Evolutionary conservation across 2,888 invertebrate genomes (phyloP), one percentile per base, ranked within the genome.

Genomic region (Eupeodes latifasciatus): DNA sequence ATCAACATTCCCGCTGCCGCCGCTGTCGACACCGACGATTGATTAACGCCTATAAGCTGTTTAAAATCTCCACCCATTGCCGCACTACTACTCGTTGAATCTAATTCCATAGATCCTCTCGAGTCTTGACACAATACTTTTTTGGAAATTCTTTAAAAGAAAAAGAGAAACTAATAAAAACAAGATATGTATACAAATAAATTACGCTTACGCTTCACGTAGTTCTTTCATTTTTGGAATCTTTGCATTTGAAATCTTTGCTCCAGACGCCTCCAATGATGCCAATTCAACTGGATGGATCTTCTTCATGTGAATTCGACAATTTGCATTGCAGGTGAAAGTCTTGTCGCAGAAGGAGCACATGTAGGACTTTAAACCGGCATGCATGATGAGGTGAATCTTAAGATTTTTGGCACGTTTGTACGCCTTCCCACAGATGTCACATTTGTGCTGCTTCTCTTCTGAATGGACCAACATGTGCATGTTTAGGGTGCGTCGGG

Each of bases 401-500:
- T 71, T 71, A 6, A 71, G 19, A 40, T 40, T 40, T 71, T 71
- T 71, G 19, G 71, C 71, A 4, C 71, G 53, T 55, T 71, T 71
- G 34, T 53, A 71, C 40, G 12, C 71, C 10, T 71, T 71, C 16
- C 71, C 92, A 71, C 93, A 93, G 11, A 92, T 92, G 78, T 93
- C 91, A 79, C 93, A 93, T 86, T 93, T 93, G 61, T 90, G 92
- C 66, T 92, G 92, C 49, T 93, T 92, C 11, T 91, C 91, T 84
- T 93, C 92, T 7, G 93, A 92, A 85, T 93, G 93, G 0, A 93
- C 93, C 16, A 93, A 87, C 84, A 94, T 92, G 89, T 94, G 94
- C 92, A 94, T 94, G 62, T 93, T 92, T 4, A 94, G 91, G 0
- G 94, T 94, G 19, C 94, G 91, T 6, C 94, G 92, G 1, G 94